These are phyloP conservation scores for Cheirogaleus medius DNA, from an alignment of 2,113 vertebrate species.

Conservation along the genomic window DNA sequence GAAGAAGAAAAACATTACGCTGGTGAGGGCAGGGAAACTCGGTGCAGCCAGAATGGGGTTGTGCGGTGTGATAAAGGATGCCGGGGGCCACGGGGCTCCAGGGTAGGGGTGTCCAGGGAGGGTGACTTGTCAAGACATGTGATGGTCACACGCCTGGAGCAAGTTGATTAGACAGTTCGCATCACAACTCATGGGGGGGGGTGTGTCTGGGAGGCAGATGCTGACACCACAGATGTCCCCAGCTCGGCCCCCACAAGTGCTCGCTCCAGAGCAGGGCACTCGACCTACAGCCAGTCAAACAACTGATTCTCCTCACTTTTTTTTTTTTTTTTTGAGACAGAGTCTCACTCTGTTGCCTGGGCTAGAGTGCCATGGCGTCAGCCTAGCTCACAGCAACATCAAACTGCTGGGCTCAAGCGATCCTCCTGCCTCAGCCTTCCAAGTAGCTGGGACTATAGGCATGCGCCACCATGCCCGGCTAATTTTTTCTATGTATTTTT, in stretches of 20 bases:
- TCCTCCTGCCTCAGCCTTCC: no score
- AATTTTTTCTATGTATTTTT: no score
- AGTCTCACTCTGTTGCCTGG: no score
- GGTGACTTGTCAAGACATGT: not conserved
- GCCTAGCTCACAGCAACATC: no score
- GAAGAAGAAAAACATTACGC: constrained; percentile 88
- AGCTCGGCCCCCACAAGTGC: not conserved
- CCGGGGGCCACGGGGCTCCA: not conserved
- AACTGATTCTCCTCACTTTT: not conserved
- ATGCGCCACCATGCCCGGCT: no score
- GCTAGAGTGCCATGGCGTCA: no score
- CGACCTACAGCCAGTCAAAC: not conserved
- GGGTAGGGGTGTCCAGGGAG: not conserved
- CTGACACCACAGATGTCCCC: not conserved
- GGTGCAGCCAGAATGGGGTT: not conserved
- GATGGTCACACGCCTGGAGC: not conserved
- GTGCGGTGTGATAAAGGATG: not conserved
- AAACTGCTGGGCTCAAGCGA: no score
- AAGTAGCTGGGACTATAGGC: no score
- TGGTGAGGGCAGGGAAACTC: constrained; percentile 83
- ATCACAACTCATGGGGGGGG: not conserved
- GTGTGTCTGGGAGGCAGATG: not conserved
- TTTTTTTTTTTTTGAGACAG: not conserved
- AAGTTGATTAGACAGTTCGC: not conserved
- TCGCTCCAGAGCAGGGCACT: not conserved